These are phyloP conservation scores for Macrosteles quadrilineatus DNA, from an alignment of 1,140 invertebrate species.

Conservation along the genomic window DNA sequence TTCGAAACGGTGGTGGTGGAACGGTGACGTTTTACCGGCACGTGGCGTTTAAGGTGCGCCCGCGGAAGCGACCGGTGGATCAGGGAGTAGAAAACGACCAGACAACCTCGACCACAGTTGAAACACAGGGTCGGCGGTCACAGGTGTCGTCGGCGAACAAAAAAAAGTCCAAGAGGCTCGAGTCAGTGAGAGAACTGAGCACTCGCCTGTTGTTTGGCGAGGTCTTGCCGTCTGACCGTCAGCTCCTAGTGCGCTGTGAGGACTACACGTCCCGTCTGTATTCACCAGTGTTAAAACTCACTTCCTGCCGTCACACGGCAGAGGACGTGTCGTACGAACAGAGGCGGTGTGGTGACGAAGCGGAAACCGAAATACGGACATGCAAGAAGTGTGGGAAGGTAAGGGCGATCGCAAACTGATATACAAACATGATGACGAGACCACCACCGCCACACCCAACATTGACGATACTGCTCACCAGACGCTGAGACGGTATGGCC, in stretches of 20 bases:
- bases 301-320: not conserved
- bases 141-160: not conserved
- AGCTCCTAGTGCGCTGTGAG: not conserved
- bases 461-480: not conserved
- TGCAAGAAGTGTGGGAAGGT: not conserved
- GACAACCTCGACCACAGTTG: not conserved
- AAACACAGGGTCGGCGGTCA: not conserved
- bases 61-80: not conserved
- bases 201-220: not conserved
- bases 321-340: constrained; percentile 11
- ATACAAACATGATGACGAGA: not conserved
- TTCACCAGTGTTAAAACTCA: not conserved
- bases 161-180: not conserved
- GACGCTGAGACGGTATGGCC: not conserved
- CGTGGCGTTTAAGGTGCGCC: not conserved
- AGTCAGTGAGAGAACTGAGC: no score
- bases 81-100: not conserved
- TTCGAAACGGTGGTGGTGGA: not conserved
- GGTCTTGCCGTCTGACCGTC: not conserved
- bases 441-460: not conserved
- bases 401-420: not conserved
- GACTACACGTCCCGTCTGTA: not conserved
- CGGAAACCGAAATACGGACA: not conserved
- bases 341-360: constrained; percentile 2
- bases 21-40: not conserved